Evolutionary conservation across 2,797 vertebrate species (phyloP).

Genomic region (Takifugu rubripes): DNA sequence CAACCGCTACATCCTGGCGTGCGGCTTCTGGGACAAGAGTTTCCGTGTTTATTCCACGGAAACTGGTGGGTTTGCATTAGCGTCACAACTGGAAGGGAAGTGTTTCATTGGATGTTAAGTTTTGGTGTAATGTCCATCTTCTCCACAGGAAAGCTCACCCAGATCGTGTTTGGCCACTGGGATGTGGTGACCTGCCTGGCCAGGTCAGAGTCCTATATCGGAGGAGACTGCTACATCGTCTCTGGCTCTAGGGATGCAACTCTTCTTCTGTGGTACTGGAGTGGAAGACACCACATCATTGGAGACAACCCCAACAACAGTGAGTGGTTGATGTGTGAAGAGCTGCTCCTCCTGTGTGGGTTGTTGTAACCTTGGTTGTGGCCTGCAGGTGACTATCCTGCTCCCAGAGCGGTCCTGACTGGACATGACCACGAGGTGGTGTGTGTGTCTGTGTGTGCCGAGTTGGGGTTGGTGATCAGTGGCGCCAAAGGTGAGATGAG

Average conservation of each 20-base stretch:
- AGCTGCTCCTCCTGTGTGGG: not conserved
- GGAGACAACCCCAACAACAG: constrained; percentile 99
- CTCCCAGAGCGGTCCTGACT: constrained; percentile 89
- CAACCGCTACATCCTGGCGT: constrained; percentile 98
- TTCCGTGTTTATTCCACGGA: constrained; percentile 99
- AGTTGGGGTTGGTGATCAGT: constrained; percentile 92
- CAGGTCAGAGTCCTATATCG: constrained; percentile 95
- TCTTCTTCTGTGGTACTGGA: constrained; percentile 97
- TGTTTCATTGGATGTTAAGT: not conserved
- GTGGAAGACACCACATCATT: constrained; percentile 95
- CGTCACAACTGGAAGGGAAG: not conserved
- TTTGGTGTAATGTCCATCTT: not conserved
- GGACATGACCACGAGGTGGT: constrained; percentile 93
- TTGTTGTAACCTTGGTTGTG: constrained; percentile 8
- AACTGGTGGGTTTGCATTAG: constrained; percentile 78
- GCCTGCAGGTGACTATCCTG: constrained; percentile 87
- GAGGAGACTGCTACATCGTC: constrained; percentile 97
- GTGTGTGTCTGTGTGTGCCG: constrained; percentile 95
- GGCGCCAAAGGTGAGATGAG: constrained; percentile 89
- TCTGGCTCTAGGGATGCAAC: constrained; percentile 95
- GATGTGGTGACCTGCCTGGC: constrained; percentile 97
- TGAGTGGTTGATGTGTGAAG: constrained; percentile 69
- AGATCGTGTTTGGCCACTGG: constrained; percentile 99
- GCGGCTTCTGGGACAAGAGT: constrained; percentile 99
- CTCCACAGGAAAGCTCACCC: constrained; percentile 89